phyloP scores from a whole-genome alignment of 2,113 vertebrate species.

The Salvelinus sp. region DNA sequence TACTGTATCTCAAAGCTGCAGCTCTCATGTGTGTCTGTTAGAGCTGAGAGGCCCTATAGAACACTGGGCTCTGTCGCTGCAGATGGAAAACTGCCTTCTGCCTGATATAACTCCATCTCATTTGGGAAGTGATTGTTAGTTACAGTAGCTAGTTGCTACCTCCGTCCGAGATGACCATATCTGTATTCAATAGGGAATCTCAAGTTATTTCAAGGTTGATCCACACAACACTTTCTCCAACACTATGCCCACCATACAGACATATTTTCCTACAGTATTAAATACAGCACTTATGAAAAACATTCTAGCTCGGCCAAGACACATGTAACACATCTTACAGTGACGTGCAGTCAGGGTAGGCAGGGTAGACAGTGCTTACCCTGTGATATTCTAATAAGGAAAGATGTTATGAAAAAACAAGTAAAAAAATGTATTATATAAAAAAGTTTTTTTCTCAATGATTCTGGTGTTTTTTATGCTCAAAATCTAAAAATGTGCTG shows the following conservation, averaged over 20 bases:
- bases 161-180: neutral
- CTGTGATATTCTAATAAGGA: too few species aligned
- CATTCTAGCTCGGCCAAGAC: neutral
- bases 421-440: too few species aligned
- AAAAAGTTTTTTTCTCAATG: too few species aligned
- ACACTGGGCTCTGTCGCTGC: neutral
- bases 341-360: too few species aligned
- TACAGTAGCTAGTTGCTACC: neutral
- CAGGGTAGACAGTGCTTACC: too few species aligned
- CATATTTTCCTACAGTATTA: neutral
- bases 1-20: constrained; percentile 7
- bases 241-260: neutral
- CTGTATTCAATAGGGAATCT: neutral
- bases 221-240: neutral
- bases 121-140: neutral
- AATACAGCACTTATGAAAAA: neutral
- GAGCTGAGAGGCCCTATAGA: neutral
- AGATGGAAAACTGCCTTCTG: neutral
- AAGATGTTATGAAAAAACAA: too few species aligned
- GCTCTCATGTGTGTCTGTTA: constrained; percentile 3
- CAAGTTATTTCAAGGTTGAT: neutral
- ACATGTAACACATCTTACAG: neutral
- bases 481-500: too few species aligned
- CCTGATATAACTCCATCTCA: neutral
- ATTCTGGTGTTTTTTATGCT: too few species aligned